These are phyloP conservation scores for Temnothorax ravouxi DNA, from an alignment of 2,888 invertebrate genomes.

Conservation along the genomic window DNA sequence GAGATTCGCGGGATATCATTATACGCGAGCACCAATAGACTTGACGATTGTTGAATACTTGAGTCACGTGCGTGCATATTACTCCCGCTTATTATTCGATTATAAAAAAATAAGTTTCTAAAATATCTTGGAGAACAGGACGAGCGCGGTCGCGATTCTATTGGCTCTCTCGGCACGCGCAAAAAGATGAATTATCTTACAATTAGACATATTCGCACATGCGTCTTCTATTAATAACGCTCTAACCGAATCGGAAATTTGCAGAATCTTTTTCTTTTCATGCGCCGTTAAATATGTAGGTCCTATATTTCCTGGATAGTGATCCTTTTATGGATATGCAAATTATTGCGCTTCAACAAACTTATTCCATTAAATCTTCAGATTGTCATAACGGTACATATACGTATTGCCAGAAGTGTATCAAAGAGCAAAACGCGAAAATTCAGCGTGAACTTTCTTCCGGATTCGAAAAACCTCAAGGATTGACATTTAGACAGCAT, in stretches of 20 bases:
- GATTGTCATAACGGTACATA: constrained; percentile 37
- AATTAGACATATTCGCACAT: not conserved
- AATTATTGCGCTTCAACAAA: constrained; percentile 6
- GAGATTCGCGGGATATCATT: not conserved
- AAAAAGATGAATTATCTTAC: not conserved
- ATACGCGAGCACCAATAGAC: not conserved
- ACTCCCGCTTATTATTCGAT: constrained; percentile 1
- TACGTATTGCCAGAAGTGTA: not conserved
- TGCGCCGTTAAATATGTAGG: constrained; percentile 1
- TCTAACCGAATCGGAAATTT: constrained; percentile 19
- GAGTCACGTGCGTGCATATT: constrained; percentile 1
- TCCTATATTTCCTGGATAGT: not conserved
- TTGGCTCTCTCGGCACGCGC: not conserved
- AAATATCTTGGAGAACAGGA: constrained; percentile 19
- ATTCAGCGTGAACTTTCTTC: constrained; percentile 34
- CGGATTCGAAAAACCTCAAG: constrained; percentile 11
- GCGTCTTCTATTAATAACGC: not conserved
- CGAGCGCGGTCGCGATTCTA: not conserved
- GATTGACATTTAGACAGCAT: constrained; percentile 57
- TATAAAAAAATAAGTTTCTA: constrained; percentile 12
- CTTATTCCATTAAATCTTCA: not conserved
- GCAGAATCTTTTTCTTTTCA: not conserved
- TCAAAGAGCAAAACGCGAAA: constrained; percentile 24
- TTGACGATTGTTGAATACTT: constrained; percentile 1
- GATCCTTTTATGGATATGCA: constrained; percentile 4